Conservation (phyloP, 2,888 invertebrate species). For the Drosophila diplacantha region DNA sequence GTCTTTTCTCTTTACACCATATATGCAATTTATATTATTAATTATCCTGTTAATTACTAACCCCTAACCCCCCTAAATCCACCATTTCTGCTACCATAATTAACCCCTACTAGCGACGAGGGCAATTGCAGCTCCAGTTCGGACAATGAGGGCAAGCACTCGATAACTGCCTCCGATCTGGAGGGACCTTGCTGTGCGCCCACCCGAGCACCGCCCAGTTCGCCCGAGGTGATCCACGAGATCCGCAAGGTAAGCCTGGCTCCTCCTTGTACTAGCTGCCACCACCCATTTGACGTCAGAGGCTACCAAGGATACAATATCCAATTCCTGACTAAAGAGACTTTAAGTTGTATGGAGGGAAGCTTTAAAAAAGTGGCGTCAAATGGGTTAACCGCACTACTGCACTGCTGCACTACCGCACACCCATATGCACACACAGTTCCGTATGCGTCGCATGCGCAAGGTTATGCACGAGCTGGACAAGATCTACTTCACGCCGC, state of each 20-base stretch:
- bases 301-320: not conserved
- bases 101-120: constrained; percentile 82
- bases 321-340: not conserved
- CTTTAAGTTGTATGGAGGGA: not conserved
- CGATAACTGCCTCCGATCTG: constrained; percentile 72
- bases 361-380: not conserved
- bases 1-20: not conserved
- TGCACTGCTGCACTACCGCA: constrained; percentile 5
- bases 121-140: constrained; percentile 87
- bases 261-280: not conserved
- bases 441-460: constrained; percentile 67
- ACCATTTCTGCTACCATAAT: not conserved
- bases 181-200: constrained; percentile 78
- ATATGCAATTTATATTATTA: not conserved
- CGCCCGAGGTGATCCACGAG: constrained; percentile 80
- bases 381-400: not conserved
- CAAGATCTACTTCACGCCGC: constrained; percentile 73
- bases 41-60: not conserved
- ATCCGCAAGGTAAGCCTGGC: constrained; percentile 69
- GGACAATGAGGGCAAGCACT: constrained; percentile 80
- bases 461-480: constrained; percentile 74
- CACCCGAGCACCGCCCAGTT: constrained; percentile 83
- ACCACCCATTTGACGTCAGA: not conserved
- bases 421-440: constrained; percentile 46
- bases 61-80: not conserved